Evolutionary conservation across 2,888 invertebrate species (phyloP).

Genomic region (Drosophila atripex): DNA sequence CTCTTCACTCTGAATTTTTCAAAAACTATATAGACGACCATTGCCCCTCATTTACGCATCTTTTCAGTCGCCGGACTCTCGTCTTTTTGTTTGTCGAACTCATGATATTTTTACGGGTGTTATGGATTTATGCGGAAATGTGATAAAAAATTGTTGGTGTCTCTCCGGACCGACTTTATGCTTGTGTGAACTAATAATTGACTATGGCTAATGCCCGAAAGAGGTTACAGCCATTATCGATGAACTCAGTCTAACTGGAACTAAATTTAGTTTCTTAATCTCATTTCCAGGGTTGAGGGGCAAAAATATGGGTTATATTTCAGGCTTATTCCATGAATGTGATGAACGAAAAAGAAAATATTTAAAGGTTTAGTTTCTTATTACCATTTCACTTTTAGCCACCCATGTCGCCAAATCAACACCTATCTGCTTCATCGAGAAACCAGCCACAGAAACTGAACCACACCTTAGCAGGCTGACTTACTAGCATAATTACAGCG

Average conservation of each 20-base stretch:
- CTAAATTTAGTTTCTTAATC: slow-evolving; percentile 35
- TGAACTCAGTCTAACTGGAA: slow-evolving; percentile 23
- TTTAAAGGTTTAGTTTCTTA: not conserved
- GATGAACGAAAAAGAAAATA: not conserved
- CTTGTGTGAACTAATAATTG: slow-evolving; percentile 75
- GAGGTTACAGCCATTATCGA: slow-evolving; percentile 41
- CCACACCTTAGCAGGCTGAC: slow-evolving; percentile 51
- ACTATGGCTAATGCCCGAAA: slow-evolving; percentile 50
- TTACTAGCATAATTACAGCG: slow-evolving; percentile 60
- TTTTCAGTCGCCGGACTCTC: slow-evolving; percentile 5
- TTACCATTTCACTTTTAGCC: slow-evolving; percentile 43
- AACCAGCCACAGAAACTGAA: slow-evolving; percentile 20
- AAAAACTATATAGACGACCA: slow-evolving; percentile 6
- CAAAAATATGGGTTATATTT: not conserved
- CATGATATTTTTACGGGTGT: slow-evolving; percentile 73
- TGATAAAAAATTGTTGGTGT: slow-evolving; percentile 45
- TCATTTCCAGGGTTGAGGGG: slow-evolving; percentile 11
- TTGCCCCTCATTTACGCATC: slow-evolving; percentile 41
- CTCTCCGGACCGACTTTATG: slow-evolving; percentile 45
- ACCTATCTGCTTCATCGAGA: slow-evolving; percentile 60
- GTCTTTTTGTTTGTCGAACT: slow-evolving; percentile 61
- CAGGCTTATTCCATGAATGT: not conserved
- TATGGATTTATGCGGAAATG: slow-evolving; percentile 74
- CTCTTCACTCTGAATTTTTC: slow-evolving; percentile 7
- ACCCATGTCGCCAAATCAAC: slow-evolving; percentile 64